These are phyloP conservation scores for Enteromius anoplus DNA, from an alignment of 2,797 vertebrate genomes.

Conservation along the genomic window DNA sequence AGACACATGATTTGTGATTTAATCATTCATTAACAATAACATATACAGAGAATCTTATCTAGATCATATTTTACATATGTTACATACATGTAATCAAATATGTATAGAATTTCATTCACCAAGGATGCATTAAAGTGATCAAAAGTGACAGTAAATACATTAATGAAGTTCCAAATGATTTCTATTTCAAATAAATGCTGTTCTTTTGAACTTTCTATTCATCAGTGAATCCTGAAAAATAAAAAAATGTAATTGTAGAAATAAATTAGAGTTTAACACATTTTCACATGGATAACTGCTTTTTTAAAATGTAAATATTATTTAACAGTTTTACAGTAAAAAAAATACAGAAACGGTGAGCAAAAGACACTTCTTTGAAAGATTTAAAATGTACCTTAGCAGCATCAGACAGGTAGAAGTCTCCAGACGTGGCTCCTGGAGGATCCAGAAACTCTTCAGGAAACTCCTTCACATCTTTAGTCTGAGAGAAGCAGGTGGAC, in stretches of 20 bases:
- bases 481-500: constrained; percentile 50
- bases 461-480: constrained; percentile 44
- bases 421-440: constrained; percentile 61
- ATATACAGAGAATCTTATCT: not conserved
- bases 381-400: constrained; percentile 64
- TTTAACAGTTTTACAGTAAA: not conserved
- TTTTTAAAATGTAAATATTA: not conserved
- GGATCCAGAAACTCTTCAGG: constrained; percentile 44
- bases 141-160: not conserved
- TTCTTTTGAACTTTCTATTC: too few species aligned
- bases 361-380: too few species aligned
- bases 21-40: not conserved
- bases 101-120: not conserved
- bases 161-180: not conserved
- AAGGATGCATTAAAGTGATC: too few species aligned
- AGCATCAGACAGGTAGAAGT: constrained; percentile 72
- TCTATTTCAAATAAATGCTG: not conserved
- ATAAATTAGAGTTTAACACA: not conserved
- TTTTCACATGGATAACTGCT: not conserved
- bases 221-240: not conserved
- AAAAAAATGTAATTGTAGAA: not conserved
- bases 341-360: not conserved
- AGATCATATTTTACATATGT: not conserved
- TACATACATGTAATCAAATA: not conserved
- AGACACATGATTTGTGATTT: not conserved